These are phyloP conservation scores for Paramuricea clavata DNA, from an alignment of 92 coral and sea anemone genomes.

Conservation along the genomic window DNA sequence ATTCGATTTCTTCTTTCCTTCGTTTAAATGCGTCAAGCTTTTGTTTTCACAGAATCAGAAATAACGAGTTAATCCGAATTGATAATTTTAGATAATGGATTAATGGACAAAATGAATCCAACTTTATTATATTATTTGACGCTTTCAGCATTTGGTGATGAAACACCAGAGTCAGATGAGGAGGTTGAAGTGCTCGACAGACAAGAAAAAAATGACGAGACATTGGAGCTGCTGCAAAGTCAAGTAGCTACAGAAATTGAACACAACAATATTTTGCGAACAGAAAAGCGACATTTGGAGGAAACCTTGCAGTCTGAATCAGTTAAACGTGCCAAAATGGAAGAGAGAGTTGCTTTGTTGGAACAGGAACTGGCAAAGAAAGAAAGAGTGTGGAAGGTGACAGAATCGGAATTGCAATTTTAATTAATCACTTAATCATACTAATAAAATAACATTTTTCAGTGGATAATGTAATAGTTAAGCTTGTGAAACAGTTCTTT, in stretches of 20 bases:
- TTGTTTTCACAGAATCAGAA: too few relatives aligned
- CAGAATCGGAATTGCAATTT: background rate
- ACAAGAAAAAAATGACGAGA: background rate
- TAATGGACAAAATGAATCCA: too few relatives aligned
- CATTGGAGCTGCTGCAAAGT: background rate
- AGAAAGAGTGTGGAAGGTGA: slow-evolving; percentile 28
- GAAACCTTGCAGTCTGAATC: slow-evolving; percentile 16
- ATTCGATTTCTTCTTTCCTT: too few relatives aligned
- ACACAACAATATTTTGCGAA: background rate
- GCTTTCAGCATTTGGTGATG: background rate
- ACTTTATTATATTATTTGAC: too few relatives aligned
- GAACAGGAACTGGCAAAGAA: background rate
- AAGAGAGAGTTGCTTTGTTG: background rate
- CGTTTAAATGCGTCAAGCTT: too few relatives aligned
- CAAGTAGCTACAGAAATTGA: background rate
- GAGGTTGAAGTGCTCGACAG: background rate
- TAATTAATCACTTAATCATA: too few relatives aligned
- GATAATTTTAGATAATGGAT: too few relatives aligned
- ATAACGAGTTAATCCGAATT: too few relatives aligned
- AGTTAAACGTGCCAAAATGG: background rate
- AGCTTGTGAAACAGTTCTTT: too few relatives aligned
- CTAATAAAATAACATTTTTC: too few relatives aligned
- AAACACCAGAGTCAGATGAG: background rate
- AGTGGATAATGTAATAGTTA: too few relatives aligned
- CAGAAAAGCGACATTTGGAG: slow-evolving; percentile 20